Evolutionary conservation across 2,797 vertebrate genomes (phyloP).

Genomic region (Cygnus olor): DNA sequence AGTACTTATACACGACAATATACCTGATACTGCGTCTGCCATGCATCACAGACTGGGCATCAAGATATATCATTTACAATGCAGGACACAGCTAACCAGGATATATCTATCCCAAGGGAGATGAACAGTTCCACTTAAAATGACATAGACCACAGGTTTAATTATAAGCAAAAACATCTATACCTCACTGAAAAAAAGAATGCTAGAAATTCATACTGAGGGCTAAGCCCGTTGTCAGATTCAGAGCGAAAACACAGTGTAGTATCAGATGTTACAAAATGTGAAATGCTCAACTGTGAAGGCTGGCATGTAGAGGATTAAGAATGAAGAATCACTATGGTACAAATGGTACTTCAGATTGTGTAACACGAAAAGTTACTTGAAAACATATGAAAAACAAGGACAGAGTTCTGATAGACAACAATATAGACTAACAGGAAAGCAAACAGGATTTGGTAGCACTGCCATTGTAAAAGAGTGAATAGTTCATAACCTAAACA

Average conservation of each 20-base stretch:
- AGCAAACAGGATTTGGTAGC: background rate
- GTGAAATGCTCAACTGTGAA: background rate
- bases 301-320: background rate
- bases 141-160: background rate
- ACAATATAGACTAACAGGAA: background rate
- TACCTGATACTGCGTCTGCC: background rate
- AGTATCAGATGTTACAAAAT: background rate
- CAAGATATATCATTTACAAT: background rate
- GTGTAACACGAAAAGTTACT: background rate
- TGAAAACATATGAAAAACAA: background rate
- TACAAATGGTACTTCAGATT: background rate
- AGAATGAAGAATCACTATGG: background rate
- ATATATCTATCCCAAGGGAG: background rate
- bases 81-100: background rate
- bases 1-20: background rate
- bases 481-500: background rate
- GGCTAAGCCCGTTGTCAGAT: background rate
- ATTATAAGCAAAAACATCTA: background rate
- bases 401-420: background rate
- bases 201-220: background rate
- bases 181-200: background rate
- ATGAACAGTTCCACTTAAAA: background rate
- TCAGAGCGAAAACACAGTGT: background rate
- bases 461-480: background rate
- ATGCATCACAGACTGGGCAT: background rate